Base-by-base conservation (phyloP, 2,888 invertebrate species). In the Epicampocera succincta region DNA sequence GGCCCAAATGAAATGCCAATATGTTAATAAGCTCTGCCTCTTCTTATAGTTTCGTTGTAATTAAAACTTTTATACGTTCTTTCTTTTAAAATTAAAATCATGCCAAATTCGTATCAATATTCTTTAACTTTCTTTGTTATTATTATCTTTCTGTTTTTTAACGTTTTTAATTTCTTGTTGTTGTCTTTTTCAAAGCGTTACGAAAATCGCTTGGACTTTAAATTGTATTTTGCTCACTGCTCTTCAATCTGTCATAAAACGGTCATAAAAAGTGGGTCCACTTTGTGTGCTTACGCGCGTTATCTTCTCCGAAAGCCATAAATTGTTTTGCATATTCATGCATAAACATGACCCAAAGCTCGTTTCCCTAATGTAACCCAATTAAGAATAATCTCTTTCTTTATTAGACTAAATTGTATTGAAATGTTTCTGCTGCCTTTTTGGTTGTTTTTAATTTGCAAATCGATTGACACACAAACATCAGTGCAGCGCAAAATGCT, bases 41-140 rank as follows among this genome's bases (percentile, higher is more conserved):
- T 84, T 85, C 85, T 85, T 85, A 85, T 85, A 85, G 71, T 73
- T 79, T 74, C 33, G 17, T 19, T 29, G 52, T 56, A 61, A 65
- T 44, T 74, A 48, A 66, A 54, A 54, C 19, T 68, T n/a, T 8
- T 50, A 25, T 1, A 1, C 11, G 1, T 48, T 48, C 21, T 48
- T 61, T 63, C 40, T 44, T 44, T 58, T 12, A 12, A 65, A 50
- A 21, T 4, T 33, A 12, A 65, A 50, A 21, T 4, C 8, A 29
- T 50, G 42, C 9, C 58, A 44, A 65, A 66, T 50, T 58, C 42
- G 40, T 65, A 65, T 71, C 42, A 44, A 72, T 48, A 76, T 71
- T 83, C 65, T 65, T 63, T 58, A 69, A 77, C 73, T 74, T 77
- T 81, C 77, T 81, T 81, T 77, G 76, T 77, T 75, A 33, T 50